Base-by-base conservation (phyloP, 2,797 vertebrate genomes). In the Florisuga fusca region DNA sequence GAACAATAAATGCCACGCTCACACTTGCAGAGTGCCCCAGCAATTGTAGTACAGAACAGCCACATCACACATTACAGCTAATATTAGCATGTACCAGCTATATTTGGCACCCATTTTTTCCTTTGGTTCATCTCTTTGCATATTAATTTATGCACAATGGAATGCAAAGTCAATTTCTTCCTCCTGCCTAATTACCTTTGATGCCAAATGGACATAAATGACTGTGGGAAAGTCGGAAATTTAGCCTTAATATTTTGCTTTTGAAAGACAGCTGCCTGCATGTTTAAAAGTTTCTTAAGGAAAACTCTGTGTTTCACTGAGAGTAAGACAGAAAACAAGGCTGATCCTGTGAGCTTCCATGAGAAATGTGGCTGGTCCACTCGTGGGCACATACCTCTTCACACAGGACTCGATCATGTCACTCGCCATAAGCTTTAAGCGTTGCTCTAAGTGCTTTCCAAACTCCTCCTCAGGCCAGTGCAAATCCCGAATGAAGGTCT, bases 391-490 rank as follows among this genome's bases (percentile, higher is more conserved):
- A 73, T 89, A 99, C 99, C 99, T 98, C 96, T 99, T 99, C 48
- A 99, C 98, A 67, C 99, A 99, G 72, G 99, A 99, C 94, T 99
- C 99, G 2, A 99, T 99, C 99, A 99, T 99, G 97, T 99, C 99
- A 80, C 99, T 99, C 27, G 99, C 99, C 99, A 99, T 99, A 57
- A 99, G 98, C 97, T 99, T 99, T 51, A 99, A 98, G 64, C 99
- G 98, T 69, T 98, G 99, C 96, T 99, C 99, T 81, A 99, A 97
- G 96, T 99, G 99, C 92, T 99, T 99, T 50, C 98, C 99, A 94
- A 99, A 99, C 97, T 99, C 99, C 97, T 99, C 99, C 91, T 99
- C 99, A 0, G 99, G 99, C 99, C 99, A 99, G 96, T 99, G 99
- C 69, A 99, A 98, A 94, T 99, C 99, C 94, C 98, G 98, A 96